Percentiles rank a stretch among this genome's conserved stretches.
Evolutionary conservation across 2,888 invertebrate species (phyloP).

Genomic region (Fabriciana adippe): DNA sequence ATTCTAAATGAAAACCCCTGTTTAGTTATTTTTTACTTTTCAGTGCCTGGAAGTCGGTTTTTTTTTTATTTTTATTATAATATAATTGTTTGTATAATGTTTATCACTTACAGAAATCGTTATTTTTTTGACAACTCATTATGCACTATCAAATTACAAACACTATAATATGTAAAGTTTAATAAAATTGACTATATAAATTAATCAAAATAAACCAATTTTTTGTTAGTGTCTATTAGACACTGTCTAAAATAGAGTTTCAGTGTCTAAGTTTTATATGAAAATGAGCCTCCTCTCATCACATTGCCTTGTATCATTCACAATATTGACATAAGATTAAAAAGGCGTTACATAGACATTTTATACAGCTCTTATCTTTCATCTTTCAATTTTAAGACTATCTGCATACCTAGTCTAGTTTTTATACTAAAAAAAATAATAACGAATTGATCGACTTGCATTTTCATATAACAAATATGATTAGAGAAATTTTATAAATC

Average conservation of each 20-base stretch:
- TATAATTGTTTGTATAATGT: background rate
- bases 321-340: constrained; percentile 76
- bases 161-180: background rate
- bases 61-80: no score
- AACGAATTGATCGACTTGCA: no score
- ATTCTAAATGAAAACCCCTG: no score
- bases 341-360: constrained; percentile 46
- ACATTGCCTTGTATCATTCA: constrained; percentile 53
- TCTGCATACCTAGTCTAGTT: constrained; percentile 36
- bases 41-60: no score
- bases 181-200: no score
- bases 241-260: constrained; percentile 21
- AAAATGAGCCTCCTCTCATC: constrained; percentile 49
- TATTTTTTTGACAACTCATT: constrained; percentile 57
- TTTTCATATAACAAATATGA: no score
- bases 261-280: constrained; percentile 51
- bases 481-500: no score
- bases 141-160: background rate
- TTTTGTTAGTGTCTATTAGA: background rate
- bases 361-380: constrained; percentile 62
- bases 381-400: constrained; percentile 51
- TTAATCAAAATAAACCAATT: background rate
- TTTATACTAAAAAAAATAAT: constrained; percentile 4
- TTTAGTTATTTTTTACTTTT: no score
- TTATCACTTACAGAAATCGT: constrained; percentile 72